Base-by-base conservation (phyloP, 1,140 invertebrate genomes). In the Drosophila sturtevanti region DNA sequence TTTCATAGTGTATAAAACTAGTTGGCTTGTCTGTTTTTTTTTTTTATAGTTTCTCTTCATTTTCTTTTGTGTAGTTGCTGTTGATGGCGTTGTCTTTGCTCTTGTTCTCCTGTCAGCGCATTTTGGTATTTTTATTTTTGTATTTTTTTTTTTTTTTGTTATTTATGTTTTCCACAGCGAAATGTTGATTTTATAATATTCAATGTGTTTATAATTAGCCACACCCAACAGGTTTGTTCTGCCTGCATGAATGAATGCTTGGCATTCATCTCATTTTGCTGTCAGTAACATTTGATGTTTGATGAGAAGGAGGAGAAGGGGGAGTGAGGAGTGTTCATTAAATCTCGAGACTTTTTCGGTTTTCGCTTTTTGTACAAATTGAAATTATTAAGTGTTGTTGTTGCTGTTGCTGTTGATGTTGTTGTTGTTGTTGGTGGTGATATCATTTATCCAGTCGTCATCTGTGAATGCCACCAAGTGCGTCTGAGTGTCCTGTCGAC, bases 151-250 rank as follows among this genome's bases (percentile, higher is more conserved):
- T 54, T 52, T 56, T 52, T 24, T 18, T 11, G 7, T 35, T 62
- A 24, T 0, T n/a, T n/a, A n/a, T n/a, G n/a, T n/a, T n/a, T n/a
- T n/a, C n/a, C n/a, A n/a, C n/a, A n/a, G n/a, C 37, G 12, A 12
- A 35, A 64, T 79, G 84, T 84, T 74, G 79, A 84, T 82, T 87
- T 84, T 80, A 82, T 82, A 77, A 77, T 82, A 79, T 73, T 24
- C 61, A 77, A 73, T 69, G 66, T 48, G 69, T 21, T 80, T 72
- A 71, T 74, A 87, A 87, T 89, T 73, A 89, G 84, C 77, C 69
- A 73, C 76, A 56, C 66, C 75, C 82, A 48, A 54, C 18, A 35
- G 60, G 21, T 58, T 59, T 51, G 52, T 14, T 9, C 18, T n/a
- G 4, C 51, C 7, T 18, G 54, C 22, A 3, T 34, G 31, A 6